These are phyloP conservation scores for Cyphomyrus plagiostoma DNA, from an alignment of 2,113 vertebrate genomes.

Conservation along the genomic window DNA sequence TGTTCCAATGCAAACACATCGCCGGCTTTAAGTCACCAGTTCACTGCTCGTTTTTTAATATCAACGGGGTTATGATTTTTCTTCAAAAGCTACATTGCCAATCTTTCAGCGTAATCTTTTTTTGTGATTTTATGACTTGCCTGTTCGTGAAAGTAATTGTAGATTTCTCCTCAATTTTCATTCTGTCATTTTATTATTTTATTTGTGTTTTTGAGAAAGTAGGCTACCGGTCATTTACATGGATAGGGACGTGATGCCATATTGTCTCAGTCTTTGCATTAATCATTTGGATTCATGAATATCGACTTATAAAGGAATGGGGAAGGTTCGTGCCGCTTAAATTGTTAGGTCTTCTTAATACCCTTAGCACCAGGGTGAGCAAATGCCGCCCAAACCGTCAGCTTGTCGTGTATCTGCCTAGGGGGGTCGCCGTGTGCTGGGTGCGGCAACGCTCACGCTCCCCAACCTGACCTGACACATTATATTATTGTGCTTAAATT, in stretches of 20 bases:
- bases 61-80: not conserved
- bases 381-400: not conserved
- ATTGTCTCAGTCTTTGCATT: not conserved
- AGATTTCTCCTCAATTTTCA: not conserved
- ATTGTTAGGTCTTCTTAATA: not conserved
- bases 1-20: not conserved
- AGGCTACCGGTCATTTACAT: not conserved
- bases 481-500: not conserved
- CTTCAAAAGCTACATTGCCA: not conserved
- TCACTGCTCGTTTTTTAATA: not conserved
- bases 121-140: not conserved
- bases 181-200: not conserved
- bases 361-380: not conserved
- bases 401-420: not conserved
- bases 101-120: not conserved
- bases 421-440: too few species aligned
- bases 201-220: not conserved
- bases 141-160: not conserved
- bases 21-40: not conserved
- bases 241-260: not conserved
- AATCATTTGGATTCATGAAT: not conserved
- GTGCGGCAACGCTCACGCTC: too few species aligned
- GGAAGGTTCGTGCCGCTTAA: not conserved
- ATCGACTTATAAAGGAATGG: not conserved
- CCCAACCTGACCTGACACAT: not conserved